Base-by-base conservation (phyloP, 2,113 vertebrate genomes). In the Petroica traversi region DNA sequence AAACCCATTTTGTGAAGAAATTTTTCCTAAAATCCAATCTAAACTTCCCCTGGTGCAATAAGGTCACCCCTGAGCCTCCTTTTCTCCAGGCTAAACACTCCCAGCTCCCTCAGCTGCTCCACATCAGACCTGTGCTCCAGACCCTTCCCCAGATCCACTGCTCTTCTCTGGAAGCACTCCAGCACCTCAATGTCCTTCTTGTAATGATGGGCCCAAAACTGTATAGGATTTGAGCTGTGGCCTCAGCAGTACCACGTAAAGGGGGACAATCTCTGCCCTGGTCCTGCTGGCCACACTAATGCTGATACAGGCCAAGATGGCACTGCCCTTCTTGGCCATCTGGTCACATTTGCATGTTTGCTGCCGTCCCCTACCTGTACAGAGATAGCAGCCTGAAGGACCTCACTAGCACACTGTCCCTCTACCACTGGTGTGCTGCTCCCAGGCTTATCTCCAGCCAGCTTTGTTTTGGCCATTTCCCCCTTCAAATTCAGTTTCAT, bases 61-160 rank as follows among this genome's bases (percentile, higher is more conserved):
- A n/a, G 3, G 23, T 58, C 16, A 9, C 6, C 7, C 26, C n/a
- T 38, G 11, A 58, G 17, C 43, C 9, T 45, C 16, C 43, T 45
- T 77, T 71, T 31, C 49, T 45, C 19, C 51, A 22, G 33, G 9
- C 9, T n/a, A 2, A 57, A 9, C 33, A 51, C 4, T 11, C 23
- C 22, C 19, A 38, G 15, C 17, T 77, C 24, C 6, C 8, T 33
- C 31, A 43, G 19, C 19, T 6, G 4, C 10, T 36, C 18, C 11
- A 45, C 23, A 24, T 3, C 28, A 12, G 22, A 58, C 26, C 1
- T n/a, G 12, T 43, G 28, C 58, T 51, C 11, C 36, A 71, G 23
- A 28, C 33, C 16, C 5, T 64, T 84, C 28, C 9, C 1, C 28
- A 71, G 43, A 6, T 64, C 10, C 0, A 0, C 0, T 71, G 43